These are phyloP conservation scores for Carassius carassius DNA, from an alignment of 2,113 vertebrate species.

Conservation along the genomic window DNA sequence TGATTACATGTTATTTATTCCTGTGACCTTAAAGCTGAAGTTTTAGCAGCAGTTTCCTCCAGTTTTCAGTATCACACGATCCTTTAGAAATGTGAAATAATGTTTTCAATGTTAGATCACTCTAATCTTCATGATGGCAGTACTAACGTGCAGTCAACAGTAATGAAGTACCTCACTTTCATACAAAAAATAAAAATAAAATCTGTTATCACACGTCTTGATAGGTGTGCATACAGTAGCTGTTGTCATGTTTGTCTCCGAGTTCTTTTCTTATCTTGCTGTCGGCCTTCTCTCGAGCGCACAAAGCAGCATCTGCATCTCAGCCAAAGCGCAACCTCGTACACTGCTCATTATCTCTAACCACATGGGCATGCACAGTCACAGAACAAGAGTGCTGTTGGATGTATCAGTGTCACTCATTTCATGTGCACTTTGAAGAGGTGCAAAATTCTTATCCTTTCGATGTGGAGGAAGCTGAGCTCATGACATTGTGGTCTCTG, in stretches of 20 bases:
- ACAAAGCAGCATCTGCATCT: slow-evolving; percentile 35
- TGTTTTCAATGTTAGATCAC: too few species aligned
- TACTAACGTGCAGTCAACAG: slow-evolving; percentile 29
- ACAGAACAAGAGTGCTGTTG: neutral
- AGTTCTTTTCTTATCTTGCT: neutral
- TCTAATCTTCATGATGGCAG: neutral
- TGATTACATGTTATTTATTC: too few species aligned
- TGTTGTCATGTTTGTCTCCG: neutral
- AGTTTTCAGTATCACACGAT: too few species aligned
- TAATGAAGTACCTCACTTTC: slow-evolving; percentile 4
- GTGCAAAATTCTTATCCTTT: neutral
- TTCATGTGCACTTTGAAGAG: neutral
- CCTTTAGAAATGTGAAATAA: too few species aligned
- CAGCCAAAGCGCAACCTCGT: neutral
- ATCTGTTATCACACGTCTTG: neutral
- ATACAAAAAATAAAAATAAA: neutral
- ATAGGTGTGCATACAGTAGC: neutral
- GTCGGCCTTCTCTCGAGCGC: neutral
- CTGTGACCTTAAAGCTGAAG: too few species aligned
- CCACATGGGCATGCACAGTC: slow-evolving; percentile 32
- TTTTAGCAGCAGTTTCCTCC: too few species aligned
- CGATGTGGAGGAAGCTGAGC: neutral
- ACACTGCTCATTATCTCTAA: slow-evolving; percentile 45
- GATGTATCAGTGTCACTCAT: neutral
- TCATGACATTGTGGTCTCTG: neutral